Conservation (phyloP, 2,113 vertebrate species). For the Muntiacus reevesi region DNA sequence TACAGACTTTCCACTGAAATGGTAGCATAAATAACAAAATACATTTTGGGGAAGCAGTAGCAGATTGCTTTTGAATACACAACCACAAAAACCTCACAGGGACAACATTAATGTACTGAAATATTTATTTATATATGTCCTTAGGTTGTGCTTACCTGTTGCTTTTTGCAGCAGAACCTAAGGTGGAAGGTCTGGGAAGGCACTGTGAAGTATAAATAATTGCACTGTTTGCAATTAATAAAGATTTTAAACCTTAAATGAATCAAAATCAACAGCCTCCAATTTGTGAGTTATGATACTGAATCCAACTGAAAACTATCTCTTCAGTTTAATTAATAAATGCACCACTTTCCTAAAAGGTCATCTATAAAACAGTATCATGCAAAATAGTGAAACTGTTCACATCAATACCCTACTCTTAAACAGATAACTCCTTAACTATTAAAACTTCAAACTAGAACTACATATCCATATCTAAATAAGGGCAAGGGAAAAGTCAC, state of each 20-base stretch:
- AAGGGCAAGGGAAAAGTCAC: slow-evolving; percentile 77
- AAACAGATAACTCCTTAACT: slow-evolving; percentile 74
- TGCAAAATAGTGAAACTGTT: slow-evolving; percentile 84
- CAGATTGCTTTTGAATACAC: slow-evolving; percentile 87
- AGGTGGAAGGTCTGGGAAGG: slow-evolving; percentile 99
- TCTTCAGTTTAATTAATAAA: slow-evolving; percentile 81
- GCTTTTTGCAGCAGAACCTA: slow-evolving; percentile 99
- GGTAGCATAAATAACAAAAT: slow-evolving; percentile 84
- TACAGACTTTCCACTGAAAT: slow-evolving; percentile 83
- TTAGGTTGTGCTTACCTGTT: slow-evolving; percentile 99
- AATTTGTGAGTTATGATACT: slow-evolving; percentile 85
- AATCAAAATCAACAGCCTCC: slow-evolving; percentile 93
- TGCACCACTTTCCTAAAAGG: slow-evolving; percentile 80
- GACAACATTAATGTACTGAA: slow-evolving; percentile 89
- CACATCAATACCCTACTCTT: slow-evolving; percentile 81
- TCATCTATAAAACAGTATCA: slow-evolving; percentile 82
- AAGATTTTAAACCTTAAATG: slow-evolving; percentile 93
- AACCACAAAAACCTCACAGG: slow-evolving; percentile 90
- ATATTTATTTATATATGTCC: slow-evolving; percentile 89
- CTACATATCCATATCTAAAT: slow-evolving; percentile 71
- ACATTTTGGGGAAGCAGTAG: slow-evolving; percentile 83
- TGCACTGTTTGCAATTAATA: slow-evolving; percentile 98
- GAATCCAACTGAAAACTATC: slow-evolving; percentile 85
- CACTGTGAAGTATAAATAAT: slow-evolving; percentile 99
- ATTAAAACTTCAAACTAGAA: slow-evolving; percentile 75